A percentile compares a stretch with the other conserved stretches of the same genome.
Conservation (phyloP, 2,113 vertebrate species). For the Oryzias melastigma region DNA sequence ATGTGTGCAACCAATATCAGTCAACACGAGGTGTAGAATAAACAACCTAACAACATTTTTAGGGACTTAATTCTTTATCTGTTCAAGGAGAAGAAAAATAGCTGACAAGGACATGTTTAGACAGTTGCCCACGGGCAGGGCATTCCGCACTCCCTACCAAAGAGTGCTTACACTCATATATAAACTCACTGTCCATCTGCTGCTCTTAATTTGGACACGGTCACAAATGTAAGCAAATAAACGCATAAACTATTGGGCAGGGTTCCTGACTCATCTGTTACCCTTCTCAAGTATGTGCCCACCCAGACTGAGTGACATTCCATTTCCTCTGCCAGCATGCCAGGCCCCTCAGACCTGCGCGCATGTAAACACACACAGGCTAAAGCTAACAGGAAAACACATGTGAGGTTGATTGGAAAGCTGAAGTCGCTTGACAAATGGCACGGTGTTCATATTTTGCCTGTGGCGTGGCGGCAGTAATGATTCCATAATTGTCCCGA, state of each 20-base stretch:
- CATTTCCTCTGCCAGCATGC: constrained; percentile 55
- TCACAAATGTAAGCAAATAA: constrained; percentile 51
- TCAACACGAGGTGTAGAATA: no score
- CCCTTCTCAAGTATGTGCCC: constrained; percentile 54
- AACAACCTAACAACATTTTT: no score
- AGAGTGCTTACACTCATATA: constrained; percentile 50
- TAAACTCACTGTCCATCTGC: constrained; percentile 24
- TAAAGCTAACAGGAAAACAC: constrained; percentile 45
- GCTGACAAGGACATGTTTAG: constrained; percentile 62
- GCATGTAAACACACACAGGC: constrained; percentile 8
- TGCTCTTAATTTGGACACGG: constrained; percentile 43
- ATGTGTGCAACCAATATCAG: no score
- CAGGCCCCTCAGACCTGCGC: constrained; percentile 24
- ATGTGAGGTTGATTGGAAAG: constrained; percentile 70
- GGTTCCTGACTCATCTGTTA: constrained; percentile 47
- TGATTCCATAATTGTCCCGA: constrained; percentile 76
- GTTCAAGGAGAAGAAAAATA: no score
- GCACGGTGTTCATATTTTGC: constrained; percentile 70
- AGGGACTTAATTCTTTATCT: no score
- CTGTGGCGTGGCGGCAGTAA: constrained; percentile 65
- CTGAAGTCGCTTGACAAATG: constrained; percentile 70
- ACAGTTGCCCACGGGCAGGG: constrained; percentile 71
- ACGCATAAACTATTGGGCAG: constrained; percentile 47
- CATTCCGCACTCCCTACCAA: constrained; percentile 67
- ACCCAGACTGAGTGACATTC: constrained; percentile 67